Evolutionary conservation across 1,140 invertebrate genomes (phyloP).

Genomic region (Choristoneura fumiferana): DNA sequence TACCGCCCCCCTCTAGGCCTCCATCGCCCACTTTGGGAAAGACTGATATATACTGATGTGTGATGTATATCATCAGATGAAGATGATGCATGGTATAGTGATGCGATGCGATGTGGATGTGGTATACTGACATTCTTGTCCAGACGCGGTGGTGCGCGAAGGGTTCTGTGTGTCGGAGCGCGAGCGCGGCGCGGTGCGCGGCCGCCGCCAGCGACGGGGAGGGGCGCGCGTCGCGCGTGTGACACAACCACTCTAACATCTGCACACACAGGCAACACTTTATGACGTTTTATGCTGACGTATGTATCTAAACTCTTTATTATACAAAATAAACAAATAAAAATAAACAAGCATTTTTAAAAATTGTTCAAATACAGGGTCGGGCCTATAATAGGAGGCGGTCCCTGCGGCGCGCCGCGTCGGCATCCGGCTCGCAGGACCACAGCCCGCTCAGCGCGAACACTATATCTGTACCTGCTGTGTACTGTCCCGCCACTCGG

Average conservation of each 20-base stretch:
- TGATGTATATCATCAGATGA: neutral
- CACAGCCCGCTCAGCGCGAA: too few species aligned
- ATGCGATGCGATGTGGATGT: neutral
- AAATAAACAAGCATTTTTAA: neutral
- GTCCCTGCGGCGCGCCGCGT: neutral
- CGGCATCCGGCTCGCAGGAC: neutral
- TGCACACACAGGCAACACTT: conserved; percentile 21
- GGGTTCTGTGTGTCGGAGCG: conserved; percentile 39
- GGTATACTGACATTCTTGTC: conserved; percentile 46
- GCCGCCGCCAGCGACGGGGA: conserved; percentile 25
- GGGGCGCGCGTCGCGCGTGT: conserved; percentile 38
- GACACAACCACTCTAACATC: conserved; percentile 58
- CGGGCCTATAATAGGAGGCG: neutral
- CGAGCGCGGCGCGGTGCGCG: conserved; percentile 44
- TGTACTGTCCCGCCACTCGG: conserved; percentile 31
- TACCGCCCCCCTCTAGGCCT: too few species aligned
- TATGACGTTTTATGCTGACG: neutral
- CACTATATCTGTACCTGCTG: conserved; percentile 31
- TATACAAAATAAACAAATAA: neutral
- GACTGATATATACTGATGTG: neutral
- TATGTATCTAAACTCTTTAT: neutral
- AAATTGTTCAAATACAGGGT: neutral
- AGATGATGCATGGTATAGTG: neutral
- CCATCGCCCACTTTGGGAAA: too few species aligned
- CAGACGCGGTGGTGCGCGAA: conserved; percentile 45